phyloP scores from a whole-genome alignment of 2,888 invertebrate species.

The Trissolcus japonicus region DNA sequence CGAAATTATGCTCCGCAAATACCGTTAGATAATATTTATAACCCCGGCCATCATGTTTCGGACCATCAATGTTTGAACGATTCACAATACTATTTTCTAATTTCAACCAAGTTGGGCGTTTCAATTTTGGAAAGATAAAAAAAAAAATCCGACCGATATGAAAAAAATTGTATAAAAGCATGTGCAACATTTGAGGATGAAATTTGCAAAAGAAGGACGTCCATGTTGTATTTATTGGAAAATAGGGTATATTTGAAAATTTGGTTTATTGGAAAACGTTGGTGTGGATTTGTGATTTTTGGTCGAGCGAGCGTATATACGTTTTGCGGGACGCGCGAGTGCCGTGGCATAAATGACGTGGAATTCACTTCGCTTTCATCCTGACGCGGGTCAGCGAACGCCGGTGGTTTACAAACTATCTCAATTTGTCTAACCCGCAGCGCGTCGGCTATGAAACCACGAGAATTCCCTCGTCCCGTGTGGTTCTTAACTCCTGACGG shows the following conservation, averaged over 20 bases:
- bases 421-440: conserved; percentile 72
- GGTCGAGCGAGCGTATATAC: too few relatives aligned
- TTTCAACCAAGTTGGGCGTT: too few relatives aligned
- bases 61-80: conserved; percentile 2
- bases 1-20: conserved; percentile 49
- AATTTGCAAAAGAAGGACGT: too few relatives aligned
- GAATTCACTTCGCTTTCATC: conserved; percentile 36
- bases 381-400: conserved; percentile 66
- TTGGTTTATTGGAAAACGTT: conserved; percentile 11
- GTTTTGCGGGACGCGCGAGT: conserved; percentile 20
- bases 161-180: not conserved
- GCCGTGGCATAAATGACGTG: conserved; percentile 43
- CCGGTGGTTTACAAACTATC: conserved; percentile 75
- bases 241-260: not conserved
- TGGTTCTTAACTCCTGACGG: conserved; percentile 52
- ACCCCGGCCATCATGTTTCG: conserved; percentile 15
- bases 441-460: conserved; percentile 71
- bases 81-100: too few relatives aligned
- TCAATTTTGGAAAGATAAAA: not conserved
- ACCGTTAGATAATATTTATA: conserved; percentile 40
- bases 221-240: too few relatives aligned
- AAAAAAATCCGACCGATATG: not conserved
- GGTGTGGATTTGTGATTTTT: conserved; percentile 9
- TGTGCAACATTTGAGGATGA: too few relatives aligned
- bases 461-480: conserved; percentile 65